Conservation (phyloP, 2,888 invertebrate genomes). For the Cataglyphis rosenhaueri region DNA sequence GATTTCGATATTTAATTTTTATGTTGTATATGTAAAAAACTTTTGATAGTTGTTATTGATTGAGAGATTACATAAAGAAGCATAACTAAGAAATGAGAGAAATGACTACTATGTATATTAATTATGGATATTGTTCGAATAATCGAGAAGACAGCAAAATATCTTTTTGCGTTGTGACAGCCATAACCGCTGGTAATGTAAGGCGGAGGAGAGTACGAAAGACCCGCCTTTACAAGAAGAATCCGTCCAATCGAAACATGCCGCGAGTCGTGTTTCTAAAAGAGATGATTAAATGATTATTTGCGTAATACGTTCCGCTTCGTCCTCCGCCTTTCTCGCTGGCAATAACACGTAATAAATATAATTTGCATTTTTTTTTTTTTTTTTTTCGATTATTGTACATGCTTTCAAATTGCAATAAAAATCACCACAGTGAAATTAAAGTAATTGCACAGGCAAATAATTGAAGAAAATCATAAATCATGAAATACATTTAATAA, state of each 20-base stretch:
- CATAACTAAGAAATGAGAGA: background rate
- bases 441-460: background rate
- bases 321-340: conserved; percentile 13
- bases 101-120: conserved; percentile 53
- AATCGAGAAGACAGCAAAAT: conserved; percentile 65
- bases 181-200: conserved; percentile 78
- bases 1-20: background rate
- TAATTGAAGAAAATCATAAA: background rate
- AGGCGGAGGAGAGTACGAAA: conserved; percentile 80
- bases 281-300: conserved; percentile 64
- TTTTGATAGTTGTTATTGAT: background rate
- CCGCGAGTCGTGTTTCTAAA: conserved; percentile 62
- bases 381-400: too few species aligned
- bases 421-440: background rate
- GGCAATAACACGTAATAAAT: background rate
- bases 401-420: background rate
- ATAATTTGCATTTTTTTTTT: background rate
- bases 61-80: background rate
- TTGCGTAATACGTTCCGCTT: conserved; percentile 32
- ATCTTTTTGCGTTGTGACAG: conserved; percentile 75
- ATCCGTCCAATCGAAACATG: conserved; percentile 76
- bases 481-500: background rate
- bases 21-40: background rate
- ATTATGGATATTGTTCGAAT: conserved; percentile 54
- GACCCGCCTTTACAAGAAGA: conserved; percentile 79